Base-by-base conservation (phyloP, 2,797 vertebrate species). In the Forpus xanthops region DNA sequence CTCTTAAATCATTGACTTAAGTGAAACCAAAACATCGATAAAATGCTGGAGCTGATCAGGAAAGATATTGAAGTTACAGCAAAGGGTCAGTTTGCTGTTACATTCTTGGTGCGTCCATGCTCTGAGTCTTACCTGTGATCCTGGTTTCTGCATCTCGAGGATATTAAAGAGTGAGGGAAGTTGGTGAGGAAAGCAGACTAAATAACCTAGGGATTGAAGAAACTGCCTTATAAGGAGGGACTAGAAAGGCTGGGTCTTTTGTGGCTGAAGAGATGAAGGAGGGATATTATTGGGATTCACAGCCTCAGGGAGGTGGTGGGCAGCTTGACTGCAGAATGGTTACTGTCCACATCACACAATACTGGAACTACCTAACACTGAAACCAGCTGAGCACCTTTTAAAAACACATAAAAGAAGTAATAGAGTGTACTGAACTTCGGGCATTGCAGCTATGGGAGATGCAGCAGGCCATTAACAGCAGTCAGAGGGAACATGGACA, bases 291-390 rank as follows among this genome's bases (percentile, higher is more conserved):
- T 4, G 2, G 27, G 21, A 68, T 15, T 42, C 50, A 49, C n/a
- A 52, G 1, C 12, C 33, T 64, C 5, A 3, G 65, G 47, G 14
- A 56, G 8, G 9, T 45, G 28, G 45, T 68, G 62, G 31, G 41
- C 15, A 77, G 15, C 7, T 52, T 77, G 71, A 24, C 53, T 80
- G 45, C 19, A 58, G 79, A 47, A 30, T 1, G 8, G 20, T 33
- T 44, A 31, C n/a, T 80, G 76, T 45, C 37, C 70, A 41, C 11
- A 39, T n/a, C 15, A 15, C 45, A 19, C 35, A 31, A 0, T 23
- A 31, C 13, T 73, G 85, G 49, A 90, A 41, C 53, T 55, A 11
- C 76, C 16, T 0, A 0, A 15, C 4, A 5, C 42, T 58, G 21
- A 74, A 85, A 83, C 8, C 11, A 16, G 31, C 4, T 49, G 5